Percentiles rank a stretch among this genome's conserved stretches.
Conservation (phyloP, 2,888 invertebrate genomes). For the Laspeyria flexula region DNA sequence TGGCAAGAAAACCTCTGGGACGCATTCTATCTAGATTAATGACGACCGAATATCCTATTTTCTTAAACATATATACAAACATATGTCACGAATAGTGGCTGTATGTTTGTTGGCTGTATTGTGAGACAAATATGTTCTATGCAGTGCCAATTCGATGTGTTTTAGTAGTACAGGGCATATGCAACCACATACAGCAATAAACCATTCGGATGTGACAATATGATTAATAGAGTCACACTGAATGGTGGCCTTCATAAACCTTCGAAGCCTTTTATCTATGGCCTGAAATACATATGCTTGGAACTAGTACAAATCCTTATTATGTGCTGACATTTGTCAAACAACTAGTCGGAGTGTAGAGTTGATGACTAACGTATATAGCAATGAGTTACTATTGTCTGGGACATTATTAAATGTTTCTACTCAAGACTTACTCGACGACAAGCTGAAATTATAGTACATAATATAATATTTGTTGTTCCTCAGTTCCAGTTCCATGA, state of each 20-base stretch:
- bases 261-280: neutral
- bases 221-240: constrained; percentile 17
- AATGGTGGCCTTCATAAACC: neutral
- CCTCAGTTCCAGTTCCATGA: no score
- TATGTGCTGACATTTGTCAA: neutral
- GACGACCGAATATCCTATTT: constrained; percentile 25
- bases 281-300: neutral
- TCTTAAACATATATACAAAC: constrained; percentile 9
- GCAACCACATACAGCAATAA: constrained; percentile 23
- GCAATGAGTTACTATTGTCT: no score
- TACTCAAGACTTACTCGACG: no score
- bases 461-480: no score
- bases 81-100: neutral
- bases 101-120: constrained; percentile 15
- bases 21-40: constrained; percentile 32
- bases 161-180: constrained; percentile 24
- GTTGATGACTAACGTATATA: no score
- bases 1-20: constrained; percentile 38
- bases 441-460: no score
- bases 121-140: constrained; percentile 20
- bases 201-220: constrained; percentile 12
- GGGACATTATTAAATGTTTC: no score
- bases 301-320: neutral
- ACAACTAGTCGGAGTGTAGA: no score
- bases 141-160: constrained; percentile 19